Conservation (phyloP, 1,140 invertebrate genomes). For the Caenorhabditis remanei region DNA sequence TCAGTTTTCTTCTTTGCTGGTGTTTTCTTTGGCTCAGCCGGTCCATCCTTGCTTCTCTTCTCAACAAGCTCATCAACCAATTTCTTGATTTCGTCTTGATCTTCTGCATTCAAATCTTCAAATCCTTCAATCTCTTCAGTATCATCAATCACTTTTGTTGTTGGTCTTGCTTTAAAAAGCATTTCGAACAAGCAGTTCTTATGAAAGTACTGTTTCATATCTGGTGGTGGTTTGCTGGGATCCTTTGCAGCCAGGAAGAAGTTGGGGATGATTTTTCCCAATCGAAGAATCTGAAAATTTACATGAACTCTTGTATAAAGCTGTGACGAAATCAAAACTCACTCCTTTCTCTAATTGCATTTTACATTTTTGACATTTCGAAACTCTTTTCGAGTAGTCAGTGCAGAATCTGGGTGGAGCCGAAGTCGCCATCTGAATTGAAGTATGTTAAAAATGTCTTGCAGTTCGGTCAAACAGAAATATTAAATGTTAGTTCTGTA, state of each 20-base stretch:
- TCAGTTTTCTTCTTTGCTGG: conserved; percentile 47
- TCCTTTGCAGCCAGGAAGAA: conserved; percentile 59
- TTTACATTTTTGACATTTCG: conserved; percentile 64
- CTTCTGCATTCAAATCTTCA: conserved; percentile 50
- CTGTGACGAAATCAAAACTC: not conserved
- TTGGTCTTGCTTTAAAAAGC: conserved; percentile 59
- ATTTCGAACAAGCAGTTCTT: conserved; percentile 59
- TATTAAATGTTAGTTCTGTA: not conserved
- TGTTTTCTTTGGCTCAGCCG: conserved; percentile 40
- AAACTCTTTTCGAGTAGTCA: conserved; percentile 60
- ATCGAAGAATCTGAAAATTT: conserved; percentile 43
- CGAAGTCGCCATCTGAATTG: conserved; percentile 39
- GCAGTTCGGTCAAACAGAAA: not conserved
- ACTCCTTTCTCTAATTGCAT: conserved; percentile 60
- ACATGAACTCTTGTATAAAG: not conserved
- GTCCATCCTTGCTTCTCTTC: conserved; percentile 31
- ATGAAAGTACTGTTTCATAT: conserved; percentile 64
- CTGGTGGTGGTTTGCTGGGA: conserved; percentile 53
- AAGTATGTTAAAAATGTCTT: not conserved
- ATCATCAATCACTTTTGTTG: conserved; percentile 64
- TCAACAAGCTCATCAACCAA: conserved; percentile 55
- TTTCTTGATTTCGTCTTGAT: conserved; percentile 55
- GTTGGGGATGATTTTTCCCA: conserved; percentile 63
- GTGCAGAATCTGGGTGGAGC: conserved; percentile 48
- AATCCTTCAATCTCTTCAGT: conserved; percentile 60